Evolutionary conservation across 2,113 vertebrate species (phyloP), one percentile per base, ranked within the genome.

Genomic region (Crotophaga sulcirostris): DNA sequence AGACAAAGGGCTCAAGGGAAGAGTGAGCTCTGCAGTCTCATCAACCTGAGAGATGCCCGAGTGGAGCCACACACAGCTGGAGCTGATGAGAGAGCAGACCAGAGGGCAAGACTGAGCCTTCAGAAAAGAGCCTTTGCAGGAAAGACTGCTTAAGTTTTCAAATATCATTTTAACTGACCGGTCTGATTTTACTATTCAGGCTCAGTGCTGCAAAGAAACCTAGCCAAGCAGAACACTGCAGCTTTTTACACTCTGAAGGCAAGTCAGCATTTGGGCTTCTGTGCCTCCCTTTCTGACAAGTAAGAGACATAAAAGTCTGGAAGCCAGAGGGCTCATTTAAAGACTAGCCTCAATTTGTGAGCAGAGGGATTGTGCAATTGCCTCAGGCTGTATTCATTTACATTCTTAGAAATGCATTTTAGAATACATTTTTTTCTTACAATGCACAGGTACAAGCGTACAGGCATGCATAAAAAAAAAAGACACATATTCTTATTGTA

Each of bases 371-470:
- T 63, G 36, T 49, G 56, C 76, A 92, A 64, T 34, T 58, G 56
- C 85, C 86, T n/a, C 34, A 81, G 83, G 84, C 80, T 66, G 28
- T 34, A 89, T 75, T 95, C 23, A 96, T 94, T 97, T 91, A 82
- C 77, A 85, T 89, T 92, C 90, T 78, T 40, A 89, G 49, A 96
- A 94, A 92, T 72, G 63, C 63, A 36, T 63, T 93, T 90, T 49
- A 68, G 58, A 90, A 80, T 26, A 29, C 26, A 1, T 42, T 75
- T 76, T n/a, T 72, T 68, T 25, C 44, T 75, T 67, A 81, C 55
- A 94, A 49, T 29, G 67, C 72, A 40, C 5, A 3, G 4, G 67
- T 76, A 73, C 49, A 15, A 90, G n/a, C 1, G 9, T 45, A 72
- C 29, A 88, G 68, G 74, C 19, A 64, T 0, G 6, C 40, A 47